phyloP scores from a whole-genome alignment of 2,888 invertebrate genomes.

The Pristionchus exspectatus region DNA sequence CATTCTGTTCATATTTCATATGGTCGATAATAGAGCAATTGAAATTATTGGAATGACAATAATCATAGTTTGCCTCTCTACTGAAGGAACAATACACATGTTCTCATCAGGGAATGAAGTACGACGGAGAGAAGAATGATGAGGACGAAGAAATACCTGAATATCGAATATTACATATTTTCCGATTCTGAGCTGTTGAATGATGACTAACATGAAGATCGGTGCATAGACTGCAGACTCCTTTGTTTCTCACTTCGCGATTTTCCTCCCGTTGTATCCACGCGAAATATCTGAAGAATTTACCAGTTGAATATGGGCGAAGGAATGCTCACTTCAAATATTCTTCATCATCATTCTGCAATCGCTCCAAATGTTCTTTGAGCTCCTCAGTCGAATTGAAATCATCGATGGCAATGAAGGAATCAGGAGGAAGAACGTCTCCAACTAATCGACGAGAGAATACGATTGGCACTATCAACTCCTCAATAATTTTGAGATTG shows the following conservation, averaged over 20 bases:
- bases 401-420: slow-evolving; percentile 34
- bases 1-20: too few relatives aligned
- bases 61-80: too few relatives aligned
- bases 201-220: slow-evolving; percentile 29
- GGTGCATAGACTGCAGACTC: neutral
- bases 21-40: too few relatives aligned
- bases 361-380: neutral
- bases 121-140: neutral
- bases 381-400: neutral
- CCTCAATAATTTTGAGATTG: neutral
- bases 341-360: neutral
- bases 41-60: too few relatives aligned
- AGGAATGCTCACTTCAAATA: neutral
- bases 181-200: neutral
- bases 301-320: neutral
- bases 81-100: too few relatives aligned
- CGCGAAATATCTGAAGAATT: slow-evolving; percentile 1
- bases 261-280: neutral
- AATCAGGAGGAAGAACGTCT: neutral
- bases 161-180: neutral
- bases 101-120: too few relatives aligned
- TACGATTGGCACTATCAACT: slow-evolving; percentile 4
- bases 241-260: neutral
- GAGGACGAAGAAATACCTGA: neutral
- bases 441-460: slow-evolving; percentile 11